Evolutionary conservation across 1,140 invertebrate species (phyloP).

Genomic region (Dryas iulia): DNA sequence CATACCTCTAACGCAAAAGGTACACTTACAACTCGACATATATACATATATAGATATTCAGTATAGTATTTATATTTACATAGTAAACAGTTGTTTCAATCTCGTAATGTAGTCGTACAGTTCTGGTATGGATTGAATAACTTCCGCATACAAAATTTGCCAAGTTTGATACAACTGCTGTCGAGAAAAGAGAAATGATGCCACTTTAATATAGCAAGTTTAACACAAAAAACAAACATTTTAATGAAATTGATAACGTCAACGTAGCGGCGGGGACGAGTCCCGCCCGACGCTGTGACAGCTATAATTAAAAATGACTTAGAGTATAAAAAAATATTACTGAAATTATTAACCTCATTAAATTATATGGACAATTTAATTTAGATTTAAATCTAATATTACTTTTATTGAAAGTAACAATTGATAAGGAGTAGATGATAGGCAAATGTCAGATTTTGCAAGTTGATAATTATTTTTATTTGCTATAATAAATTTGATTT

Average conservation of each 20-base stretch:
- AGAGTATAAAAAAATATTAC: slow-evolving; percentile 2
- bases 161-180: not conserved
- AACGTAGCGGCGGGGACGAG: slow-evolving; percentile 5
- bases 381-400: not conserved
- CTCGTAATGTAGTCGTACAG: not conserved
- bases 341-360: not conserved
- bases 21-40: not conserved
- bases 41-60: too few species aligned
- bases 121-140: not conserved
- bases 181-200: slow-evolving; percentile 6
- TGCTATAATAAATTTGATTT: too few species aligned
- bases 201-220: slow-evolving; percentile 11
- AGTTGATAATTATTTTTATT: too few species aligned
- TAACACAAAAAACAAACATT: slow-evolving; percentile 14
- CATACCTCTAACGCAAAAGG: not conserved
- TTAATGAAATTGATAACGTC: slow-evolving; percentile 29
- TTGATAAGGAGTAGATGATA: too few species aligned
- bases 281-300: slow-evolving; percentile 11
- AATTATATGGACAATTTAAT: not conserved
- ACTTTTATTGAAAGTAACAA: not conserved
- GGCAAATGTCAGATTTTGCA: too few species aligned
- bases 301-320: slow-evolving; percentile 27
- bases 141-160: not conserved
- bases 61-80: not conserved
- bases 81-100: not conserved